Percentiles rank a stretch among this genome's conserved stretches.
These are phyloP conservation scores for Platichthys flesus DNA, from an alignment of 2,113 vertebrate species.

Conservation along the genomic window DNA sequence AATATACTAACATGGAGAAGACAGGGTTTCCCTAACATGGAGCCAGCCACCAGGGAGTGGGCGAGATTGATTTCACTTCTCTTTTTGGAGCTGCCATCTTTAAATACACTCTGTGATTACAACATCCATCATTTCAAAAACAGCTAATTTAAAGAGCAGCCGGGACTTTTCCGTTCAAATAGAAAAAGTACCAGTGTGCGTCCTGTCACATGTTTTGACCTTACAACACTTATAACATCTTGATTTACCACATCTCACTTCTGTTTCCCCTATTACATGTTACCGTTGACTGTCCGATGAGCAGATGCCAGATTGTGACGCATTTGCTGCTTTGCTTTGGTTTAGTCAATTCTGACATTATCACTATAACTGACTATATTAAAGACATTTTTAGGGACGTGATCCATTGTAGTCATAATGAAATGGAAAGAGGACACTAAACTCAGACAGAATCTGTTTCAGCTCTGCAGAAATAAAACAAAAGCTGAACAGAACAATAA, in stretches of 20 bases:
- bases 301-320: not conserved
- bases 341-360: too few relatives aligned
- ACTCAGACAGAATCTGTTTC: too few relatives aligned
- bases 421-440: too few relatives aligned
- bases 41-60: not conserved
- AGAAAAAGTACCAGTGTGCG: slow-evolving; percentile 15
- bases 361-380: too few relatives aligned
- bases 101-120: not conserved
- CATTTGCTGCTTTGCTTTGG: not conserved
- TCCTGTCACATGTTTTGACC: slow-evolving; percentile 14
- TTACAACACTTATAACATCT: slow-evolving; percentile 39
- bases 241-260: slow-evolving; percentile 23
- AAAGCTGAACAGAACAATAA: too few relatives aligned
- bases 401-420: too few relatives aligned
- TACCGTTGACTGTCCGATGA: not conserved
- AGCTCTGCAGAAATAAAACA: too few relatives aligned
- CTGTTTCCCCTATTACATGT: slow-evolving; percentile 33
- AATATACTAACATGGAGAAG: not conserved
- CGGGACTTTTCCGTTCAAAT: not conserved
- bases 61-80: not conserved
- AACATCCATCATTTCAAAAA: slow-evolving; percentile 4
- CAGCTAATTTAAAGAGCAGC: not conserved
- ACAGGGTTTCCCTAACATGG: not conserved
- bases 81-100: not conserved
- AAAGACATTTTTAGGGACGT: too few relatives aligned